A percentile compares a stretch with the other conserved stretches of the same genome.
phyloP scores from a whole-genome alignment of 2,888 invertebrate species.

The Orthosia incerta region DNA sequence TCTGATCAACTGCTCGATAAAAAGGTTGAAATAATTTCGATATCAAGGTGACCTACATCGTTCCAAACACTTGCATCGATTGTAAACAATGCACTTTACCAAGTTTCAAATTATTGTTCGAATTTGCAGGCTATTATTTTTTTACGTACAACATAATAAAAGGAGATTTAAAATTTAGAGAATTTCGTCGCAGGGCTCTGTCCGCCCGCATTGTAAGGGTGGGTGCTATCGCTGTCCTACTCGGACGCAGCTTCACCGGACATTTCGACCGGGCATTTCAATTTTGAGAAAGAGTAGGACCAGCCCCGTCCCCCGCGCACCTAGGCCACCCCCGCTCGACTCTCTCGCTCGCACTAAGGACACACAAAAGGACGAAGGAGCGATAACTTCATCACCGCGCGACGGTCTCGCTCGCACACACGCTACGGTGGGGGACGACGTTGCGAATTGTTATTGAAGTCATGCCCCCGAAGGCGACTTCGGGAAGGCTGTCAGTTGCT shows the following conservation, averaged over 20 bases:
- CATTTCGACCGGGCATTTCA: constrained; percentile 92
- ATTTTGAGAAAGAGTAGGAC: constrained; percentile 91
- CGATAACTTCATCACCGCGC: constrained; percentile 90
- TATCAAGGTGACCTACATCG: constrained; percentile 69
- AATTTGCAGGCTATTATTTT: constrained; percentile 55
- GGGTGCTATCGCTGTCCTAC: constrained; percentile 90
- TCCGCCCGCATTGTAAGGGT: constrained; percentile 90
- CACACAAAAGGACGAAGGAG: constrained; percentile 92
- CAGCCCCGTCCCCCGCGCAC: constrained; percentile 83
- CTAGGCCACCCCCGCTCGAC: constrained; percentile 74
- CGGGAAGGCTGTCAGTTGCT: constrained; percentile 91
- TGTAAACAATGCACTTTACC: constrained; percentile 34
- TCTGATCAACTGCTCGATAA: constrained; percentile 67
- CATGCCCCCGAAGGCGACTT: constrained; percentile 91
- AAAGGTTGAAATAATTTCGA: constrained; percentile 67
- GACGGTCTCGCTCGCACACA: constrained; percentile 88
- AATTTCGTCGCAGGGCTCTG: constrained; percentile 87
- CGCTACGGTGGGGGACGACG: constrained; percentile 90
- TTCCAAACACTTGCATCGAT: constrained; percentile 51
- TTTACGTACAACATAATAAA: constrained; percentile 74
- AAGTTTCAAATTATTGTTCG: constrained; percentile 47
- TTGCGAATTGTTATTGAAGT: constrained; percentile 92
- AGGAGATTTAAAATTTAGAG: constrained; percentile 88
- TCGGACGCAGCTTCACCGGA: constrained; percentile 91
- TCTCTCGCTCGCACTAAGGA: constrained; percentile 89